Percentiles rank a stretch among this genome's conserved stretches.
Evolutionary conservation across 2,113 vertebrate species (phyloP).

Genomic region (Xenopus tropicalis): DNA sequence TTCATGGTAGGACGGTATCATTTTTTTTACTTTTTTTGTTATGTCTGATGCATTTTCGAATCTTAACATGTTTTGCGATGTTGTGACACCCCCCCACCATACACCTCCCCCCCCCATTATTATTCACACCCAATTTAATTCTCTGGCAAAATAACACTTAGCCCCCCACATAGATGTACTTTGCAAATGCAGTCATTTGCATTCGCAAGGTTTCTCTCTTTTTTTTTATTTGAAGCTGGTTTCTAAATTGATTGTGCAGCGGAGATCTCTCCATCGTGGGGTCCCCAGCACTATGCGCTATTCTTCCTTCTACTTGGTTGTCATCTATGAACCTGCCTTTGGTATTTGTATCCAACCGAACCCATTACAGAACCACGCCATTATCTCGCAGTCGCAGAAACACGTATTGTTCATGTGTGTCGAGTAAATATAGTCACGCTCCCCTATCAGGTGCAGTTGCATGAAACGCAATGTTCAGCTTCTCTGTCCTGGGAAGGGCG

Average conservation of each 20-base stretch:
- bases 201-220: background rate
- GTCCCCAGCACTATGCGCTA: no score
- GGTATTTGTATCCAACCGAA: background rate
- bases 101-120: background rate
- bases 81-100: background rate
- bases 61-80: conserved; percentile 16
- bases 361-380: background rate
- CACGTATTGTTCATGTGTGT: background rate
- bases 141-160: background rate
- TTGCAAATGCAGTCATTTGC: background rate
- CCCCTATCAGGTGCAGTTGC: background rate
- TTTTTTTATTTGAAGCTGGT: conserved; percentile 10
- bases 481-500: no score
- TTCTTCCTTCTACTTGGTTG: background rate
- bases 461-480: no score
- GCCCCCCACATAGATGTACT: conserved; percentile 12
- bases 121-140: conserved; percentile 5
- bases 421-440: background rate
- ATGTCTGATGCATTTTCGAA: conserved; percentile 26
- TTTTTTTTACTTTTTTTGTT: conserved; percentile 19
- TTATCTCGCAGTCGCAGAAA: background rate
- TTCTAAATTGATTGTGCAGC: background rate
- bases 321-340: background rate
- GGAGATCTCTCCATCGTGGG: background rate
- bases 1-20: conserved; percentile 40